Evolutionary conservation across 2,113 vertebrate species (phyloP), one percentile per base, ranked within the genome.

Genomic region (Boulengeromyrus knoepffleri): DNA sequence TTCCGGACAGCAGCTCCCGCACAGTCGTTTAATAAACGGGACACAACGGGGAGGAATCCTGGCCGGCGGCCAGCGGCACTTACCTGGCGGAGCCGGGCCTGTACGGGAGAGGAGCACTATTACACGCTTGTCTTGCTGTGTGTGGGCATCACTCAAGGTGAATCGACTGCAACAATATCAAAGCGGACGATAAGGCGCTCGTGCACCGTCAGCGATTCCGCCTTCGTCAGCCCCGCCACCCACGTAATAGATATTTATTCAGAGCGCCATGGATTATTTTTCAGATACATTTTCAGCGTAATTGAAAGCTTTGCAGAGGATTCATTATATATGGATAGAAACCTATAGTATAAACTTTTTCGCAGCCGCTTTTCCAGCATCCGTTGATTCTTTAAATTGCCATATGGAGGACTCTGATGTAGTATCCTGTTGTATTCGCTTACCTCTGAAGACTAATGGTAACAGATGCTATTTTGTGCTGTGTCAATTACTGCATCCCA

Each of bases 101-200:
- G 49, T 46, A 27, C 21, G 19, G 19, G 50, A 36, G 24, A 49
- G 85, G 42, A 62, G 36, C 39, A 50, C 36, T 24, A 88, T 88
- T 66, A 88, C 87, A 88, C 56, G 56, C 87, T 88, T 45, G 87
- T 62, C 87, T 58, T 88, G 31, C 87, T 88, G 31, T 45, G 53
- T 58, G 87, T 88, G 39, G 87, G 87, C 56, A 66, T 62, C 87
- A n/a, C 36, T 88, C 56, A 62, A 62, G 19, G 87, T 88, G 87
- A 88, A 39, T 50, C 19, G 31, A 50, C 52, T 62, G 87, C 42
- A 45, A 50, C 36, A 66, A 66, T 88, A 45, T 88, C 87, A 66
- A 53, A 42, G 31, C 87, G 36, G 36, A 66, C 21, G 87, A 88
- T 88, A 88, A 88, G 31, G 6, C 17, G 4, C 21, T 15, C 1